A percentile compares a stretch with the other conserved stretches of the same genome.
phyloP scores from a whole-genome alignment of 2,113 vertebrate species.

The Alethe castanea region DNA sequence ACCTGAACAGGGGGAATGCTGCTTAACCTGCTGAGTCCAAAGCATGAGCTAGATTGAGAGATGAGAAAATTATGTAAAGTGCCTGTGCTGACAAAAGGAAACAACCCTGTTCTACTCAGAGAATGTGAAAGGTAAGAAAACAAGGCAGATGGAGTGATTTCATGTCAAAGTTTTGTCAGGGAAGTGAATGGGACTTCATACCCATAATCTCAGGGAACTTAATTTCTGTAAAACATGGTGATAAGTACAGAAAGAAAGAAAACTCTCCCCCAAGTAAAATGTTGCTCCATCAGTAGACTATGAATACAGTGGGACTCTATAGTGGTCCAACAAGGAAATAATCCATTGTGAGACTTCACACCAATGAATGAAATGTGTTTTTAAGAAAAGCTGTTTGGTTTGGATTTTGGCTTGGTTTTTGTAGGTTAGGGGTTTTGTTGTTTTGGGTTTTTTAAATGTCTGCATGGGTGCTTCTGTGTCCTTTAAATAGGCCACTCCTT shows the following conservation, averaged over 20 bases:
- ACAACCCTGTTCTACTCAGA: background rate
- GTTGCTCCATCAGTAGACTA: background rate
- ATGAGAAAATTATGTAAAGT: background rate
- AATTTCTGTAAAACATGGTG: background rate
- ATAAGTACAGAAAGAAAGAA: background rate
- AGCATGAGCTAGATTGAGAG: background rate
- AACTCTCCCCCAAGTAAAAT: background rate
- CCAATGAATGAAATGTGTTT: background rate
- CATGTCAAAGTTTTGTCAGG: background rate
- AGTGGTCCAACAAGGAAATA: background rate
- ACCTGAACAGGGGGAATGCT: background rate
- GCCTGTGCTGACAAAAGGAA: background rate
- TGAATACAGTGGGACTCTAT: background rate
- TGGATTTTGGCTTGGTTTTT: background rate
- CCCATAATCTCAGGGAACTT: background rate
- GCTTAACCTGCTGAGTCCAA: background rate
- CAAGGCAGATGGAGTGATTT: background rate
- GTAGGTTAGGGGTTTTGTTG: fast-evolving
- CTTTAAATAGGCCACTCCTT: background rate
- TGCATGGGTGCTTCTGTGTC: background rate
- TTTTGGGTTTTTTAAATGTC: background rate
- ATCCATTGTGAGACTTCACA: background rate
- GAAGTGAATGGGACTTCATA: background rate
- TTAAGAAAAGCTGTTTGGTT: background rate
- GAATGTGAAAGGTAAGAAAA: background rate